Evolutionary conservation across 1,140 invertebrate genomes (phyloP).

Genomic region (Drosophila miranda): DNA sequence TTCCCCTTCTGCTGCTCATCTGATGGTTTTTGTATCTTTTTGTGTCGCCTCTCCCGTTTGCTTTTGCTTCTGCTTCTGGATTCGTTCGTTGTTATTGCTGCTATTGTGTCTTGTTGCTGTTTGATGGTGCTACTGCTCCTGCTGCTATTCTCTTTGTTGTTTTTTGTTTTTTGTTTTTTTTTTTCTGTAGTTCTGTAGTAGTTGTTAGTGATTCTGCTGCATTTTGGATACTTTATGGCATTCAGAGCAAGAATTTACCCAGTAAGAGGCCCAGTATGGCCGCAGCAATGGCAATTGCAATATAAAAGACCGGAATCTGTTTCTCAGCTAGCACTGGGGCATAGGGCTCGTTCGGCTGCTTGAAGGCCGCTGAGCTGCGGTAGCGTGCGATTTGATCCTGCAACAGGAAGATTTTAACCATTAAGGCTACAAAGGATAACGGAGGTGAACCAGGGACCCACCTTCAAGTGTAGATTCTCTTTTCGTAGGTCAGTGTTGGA

Average conservation of each 20-base stretch:
- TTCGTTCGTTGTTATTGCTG: constrained; percentile 32
- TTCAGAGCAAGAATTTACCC: constrained; percentile 86
- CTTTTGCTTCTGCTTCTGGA: constrained; percentile 14
- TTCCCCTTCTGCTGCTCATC: background rate
- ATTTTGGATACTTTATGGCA: constrained; percentile 56
- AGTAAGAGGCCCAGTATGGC: constrained; percentile 84
- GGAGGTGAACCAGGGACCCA: constrained; percentile 74
- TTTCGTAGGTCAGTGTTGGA: constrained; percentile 89
- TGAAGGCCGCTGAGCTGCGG: constrained; percentile 71
- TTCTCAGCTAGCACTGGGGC: constrained; percentile 81
- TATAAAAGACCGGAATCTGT: constrained; percentile 83
- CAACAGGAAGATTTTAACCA: constrained; percentile 8
- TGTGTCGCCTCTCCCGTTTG: constrained; percentile 1
- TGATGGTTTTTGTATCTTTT: background rate
- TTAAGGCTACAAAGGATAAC: constrained; percentile 15
- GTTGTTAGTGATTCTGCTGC: constrained; percentile 32
- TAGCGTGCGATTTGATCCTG: constrained; percentile 85
- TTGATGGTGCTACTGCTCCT: constrained; percentile 13
- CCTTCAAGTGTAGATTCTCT: constrained; percentile 92
- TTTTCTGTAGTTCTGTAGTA: constrained; percentile 23
- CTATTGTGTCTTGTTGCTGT: constrained; percentile 9
- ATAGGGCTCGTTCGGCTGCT: constrained; percentile 73
- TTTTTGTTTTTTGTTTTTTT: constrained; percentile 24
- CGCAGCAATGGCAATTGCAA: constrained; percentile 83
- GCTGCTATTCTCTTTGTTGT: constrained; percentile 15